Evolutionary conservation across 2,888 invertebrate genomes (phyloP).

Genomic region (Drosophila mulleri): DNA sequence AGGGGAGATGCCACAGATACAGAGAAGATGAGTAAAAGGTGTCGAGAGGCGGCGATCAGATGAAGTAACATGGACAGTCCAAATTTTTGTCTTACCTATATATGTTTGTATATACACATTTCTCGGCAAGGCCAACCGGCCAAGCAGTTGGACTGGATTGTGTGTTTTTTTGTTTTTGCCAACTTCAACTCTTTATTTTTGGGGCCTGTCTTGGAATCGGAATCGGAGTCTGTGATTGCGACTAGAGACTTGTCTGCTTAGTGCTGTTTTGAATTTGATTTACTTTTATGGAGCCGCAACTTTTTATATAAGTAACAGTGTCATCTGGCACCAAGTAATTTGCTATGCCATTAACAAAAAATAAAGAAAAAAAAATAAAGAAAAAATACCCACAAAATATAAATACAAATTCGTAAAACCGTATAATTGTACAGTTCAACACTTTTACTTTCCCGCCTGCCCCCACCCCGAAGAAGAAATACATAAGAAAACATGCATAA

Average conservation of each 20-base stretch:
- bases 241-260: conserved; percentile 7
- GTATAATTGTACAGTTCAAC: conserved; percentile 69
- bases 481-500: neutral
- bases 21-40: conserved; percentile 59
- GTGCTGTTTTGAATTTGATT: conserved; percentile 60
- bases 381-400: conserved; percentile 29
- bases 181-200: conserved; percentile 26
- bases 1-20: conserved; percentile 4
- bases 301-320: conserved; percentile 60
- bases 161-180: conserved; percentile 32
- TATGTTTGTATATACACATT: conserved; percentile 9
- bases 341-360: conserved; percentile 45
- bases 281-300: conserved; percentile 57
- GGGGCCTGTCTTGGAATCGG: conserved; percentile 10
- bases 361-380: conserved; percentile 19
- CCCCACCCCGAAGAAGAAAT: neutral
- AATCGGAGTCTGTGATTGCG: neutral
- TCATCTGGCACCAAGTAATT: conserved; percentile 67
- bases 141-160: conserved; percentile 49
- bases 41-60: conserved; percentile 67
- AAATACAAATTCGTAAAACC: conserved; percentile 54
- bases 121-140: conserved; percentile 71
- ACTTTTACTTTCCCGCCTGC: conserved; percentile 67
- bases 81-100: conserved; percentile 42
- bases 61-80: conserved; percentile 69